These are phyloP conservation scores for Drosophila siamana DNA, from an alignment of 2,888 invertebrate genomes.

Conservation along the genomic window DNA sequence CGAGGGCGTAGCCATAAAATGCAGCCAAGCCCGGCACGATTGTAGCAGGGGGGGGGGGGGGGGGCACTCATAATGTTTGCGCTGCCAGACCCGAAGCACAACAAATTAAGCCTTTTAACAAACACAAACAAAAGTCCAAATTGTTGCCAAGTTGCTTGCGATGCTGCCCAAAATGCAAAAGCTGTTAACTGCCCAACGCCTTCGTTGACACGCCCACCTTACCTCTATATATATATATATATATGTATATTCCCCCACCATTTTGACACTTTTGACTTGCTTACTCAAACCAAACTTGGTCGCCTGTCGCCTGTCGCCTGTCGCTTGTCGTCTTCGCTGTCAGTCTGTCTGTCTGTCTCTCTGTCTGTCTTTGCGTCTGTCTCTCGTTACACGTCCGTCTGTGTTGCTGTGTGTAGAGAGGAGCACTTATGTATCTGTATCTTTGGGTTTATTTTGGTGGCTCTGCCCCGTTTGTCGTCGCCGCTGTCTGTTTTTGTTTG, in stretches of 20 bases:
- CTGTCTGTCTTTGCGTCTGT: slow-evolving; percentile 21
- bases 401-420: slow-evolving; percentile 12
- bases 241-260: slow-evolving; percentile 10
- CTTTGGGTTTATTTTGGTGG: slow-evolving; percentile 18
- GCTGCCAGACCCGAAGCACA: slow-evolving; percentile 66
- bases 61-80: slow-evolving; percentile 67
- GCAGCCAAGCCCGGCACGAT: not conserved
- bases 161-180: slow-evolving; percentile 71
- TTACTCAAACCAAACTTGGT: slow-evolving; percentile 8
- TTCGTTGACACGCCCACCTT: slow-evolving; percentile 18
- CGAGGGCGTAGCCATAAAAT: slow-evolving; percentile 6
- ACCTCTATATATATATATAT: too few species aligned
- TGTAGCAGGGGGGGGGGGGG: not conserved
- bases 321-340: slow-evolving; percentile 7
- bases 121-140: slow-evolving; percentile 80
- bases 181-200: slow-evolving; percentile 69
- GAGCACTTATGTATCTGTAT: slow-evolving; percentile 17
- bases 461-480: not conserved
- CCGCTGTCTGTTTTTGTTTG: slow-evolving; percentile 50
- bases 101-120: slow-evolving; percentile 81
- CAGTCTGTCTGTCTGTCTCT: not conserved
- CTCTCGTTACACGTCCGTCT: too few species aligned
- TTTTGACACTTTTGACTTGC: slow-evolving; percentile 34
- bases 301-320: slow-evolving; percentile 14
- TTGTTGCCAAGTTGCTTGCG: slow-evolving; percentile 77